Evolutionary conservation across 2,113 vertebrate genomes (phyloP), one percentile per base, ranked within the genome.

Genomic region (Siniperca knerii): DNA sequence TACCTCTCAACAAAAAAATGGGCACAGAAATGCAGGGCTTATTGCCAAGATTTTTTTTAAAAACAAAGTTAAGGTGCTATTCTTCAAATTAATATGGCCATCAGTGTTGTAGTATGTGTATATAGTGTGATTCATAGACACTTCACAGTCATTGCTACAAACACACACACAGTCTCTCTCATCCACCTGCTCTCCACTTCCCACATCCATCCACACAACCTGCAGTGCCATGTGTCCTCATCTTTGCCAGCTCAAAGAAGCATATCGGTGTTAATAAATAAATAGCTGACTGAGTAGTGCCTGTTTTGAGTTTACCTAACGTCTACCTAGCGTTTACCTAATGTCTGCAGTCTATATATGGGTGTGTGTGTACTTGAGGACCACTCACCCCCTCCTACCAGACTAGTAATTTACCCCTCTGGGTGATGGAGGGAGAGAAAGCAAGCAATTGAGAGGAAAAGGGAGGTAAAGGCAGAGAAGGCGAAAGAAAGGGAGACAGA

Each of bases 341-440:
- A 95, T 6, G 95, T 96, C 95, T 96, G 94, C 94, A 94, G 94
- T 92, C 95, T 95, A 93, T 95, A 95, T 96, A 95, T 92, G 95
- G 94, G 18, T 74, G 74, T 87, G 77, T 83, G 80, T 74, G 82
- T 74, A 42, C 44, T 76, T 25, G 69, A 70, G 75, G 69, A n/a
- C 69, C 4, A 55, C 83, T 82, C 76, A 57, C 85, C 86, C 89
- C 85, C 81, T 69, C 75, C 65, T 42, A 18, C 58, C 65, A 75
- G 65, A 55, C 81, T 88, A 76, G 62, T 77, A 65, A 85, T 67
- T 83, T 90, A 89, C 91, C 88, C 89, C 89, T 90, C 66, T 81
- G 23, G 65, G 78, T 90, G 87, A 76, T 0, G 44, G 71, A 76
- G 33, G 42, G 60, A 76, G 78, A 62, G 79, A 66, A 69, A 81